phyloP scores from a whole-genome alignment of 2,888 invertebrate genomes.

The Drymonia ruficornis region DNA sequence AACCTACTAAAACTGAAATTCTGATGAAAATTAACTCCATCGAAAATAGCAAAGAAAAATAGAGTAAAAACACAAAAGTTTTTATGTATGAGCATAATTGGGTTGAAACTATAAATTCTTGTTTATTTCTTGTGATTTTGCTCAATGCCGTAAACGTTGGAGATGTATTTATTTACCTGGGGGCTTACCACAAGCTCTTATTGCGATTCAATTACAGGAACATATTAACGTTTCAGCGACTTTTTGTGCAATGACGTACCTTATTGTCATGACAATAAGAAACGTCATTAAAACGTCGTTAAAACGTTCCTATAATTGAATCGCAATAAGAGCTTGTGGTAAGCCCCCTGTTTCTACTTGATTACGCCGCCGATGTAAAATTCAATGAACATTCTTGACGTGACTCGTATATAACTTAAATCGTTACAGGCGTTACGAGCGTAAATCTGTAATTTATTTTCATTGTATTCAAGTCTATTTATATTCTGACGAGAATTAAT shows the following conservation, averaged over 20 bases:
- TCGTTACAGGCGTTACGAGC: conserved; percentile 29
- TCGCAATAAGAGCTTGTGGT: too few species aligned
- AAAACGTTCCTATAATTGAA: too few species aligned
- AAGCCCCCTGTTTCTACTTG: background rate
- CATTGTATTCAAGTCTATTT: conserved; percentile 35
- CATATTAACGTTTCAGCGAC: too few species aligned
- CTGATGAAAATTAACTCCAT: too few species aligned
- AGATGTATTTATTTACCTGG: conserved; percentile 3
- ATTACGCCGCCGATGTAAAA: background rate
- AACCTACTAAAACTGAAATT: too few species aligned
- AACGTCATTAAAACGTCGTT: too few species aligned
- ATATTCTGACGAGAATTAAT: conserved; percentile 40
- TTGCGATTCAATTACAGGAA: too few species aligned
- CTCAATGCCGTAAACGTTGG: background rate
- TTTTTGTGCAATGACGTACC: too few species aligned
- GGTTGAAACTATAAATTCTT: background rate
- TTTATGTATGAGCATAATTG: background rate
- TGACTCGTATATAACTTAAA: conserved; percentile 36
- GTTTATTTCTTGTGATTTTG: background rate
- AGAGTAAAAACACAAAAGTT: background rate
- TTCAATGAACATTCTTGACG: conserved; percentile 26
- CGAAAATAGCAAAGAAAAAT: conserved; percentile 7
- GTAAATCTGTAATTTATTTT: conserved; percentile 41
- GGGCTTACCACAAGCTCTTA: too few species aligned
- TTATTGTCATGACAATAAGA: too few species aligned